phyloP scores from a whole-genome alignment of 2,797 vertebrate genomes.

The Pelochelys cantorii region DNA sequence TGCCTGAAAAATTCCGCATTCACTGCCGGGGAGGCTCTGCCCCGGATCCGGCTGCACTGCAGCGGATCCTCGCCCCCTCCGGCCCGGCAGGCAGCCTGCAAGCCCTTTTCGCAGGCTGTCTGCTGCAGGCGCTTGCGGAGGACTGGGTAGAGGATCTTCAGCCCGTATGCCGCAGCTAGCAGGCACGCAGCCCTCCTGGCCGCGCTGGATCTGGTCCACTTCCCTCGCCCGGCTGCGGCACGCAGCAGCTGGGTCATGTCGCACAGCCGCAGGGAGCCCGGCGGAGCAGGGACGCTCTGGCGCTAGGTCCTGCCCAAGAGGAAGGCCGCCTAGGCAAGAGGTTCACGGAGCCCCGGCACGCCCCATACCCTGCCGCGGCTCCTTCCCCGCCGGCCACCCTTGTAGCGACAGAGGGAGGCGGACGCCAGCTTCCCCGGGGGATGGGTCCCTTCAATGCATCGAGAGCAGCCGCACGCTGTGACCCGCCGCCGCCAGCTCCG shows the following conservation, averaged over 20 bases:
- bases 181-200: slow-evolving; percentile 89
- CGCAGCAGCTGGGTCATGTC: slow-evolving; percentile 88
- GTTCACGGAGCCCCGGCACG: slow-evolving; percentile 16
- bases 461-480: slow-evolving; percentile 4
- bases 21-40: slow-evolving; percentile 84
- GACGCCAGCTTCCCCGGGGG: background rate
- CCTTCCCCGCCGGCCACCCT: slow-evolving; percentile 26
- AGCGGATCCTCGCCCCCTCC: slow-evolving; percentile 69
- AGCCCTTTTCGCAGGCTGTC: slow-evolving; percentile 27
- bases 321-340: background rate
- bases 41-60: slow-evolving; percentile 39
- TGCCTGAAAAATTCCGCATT: slow-evolving; percentile 91
- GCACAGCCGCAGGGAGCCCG: background rate
- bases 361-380: slow-evolving; percentile 36
- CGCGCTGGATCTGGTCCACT: slow-evolving; percentile 86
- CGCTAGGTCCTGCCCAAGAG: background rate
- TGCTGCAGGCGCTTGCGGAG: slow-evolving; percentile 79
- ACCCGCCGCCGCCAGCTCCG: slow-evolving; percentile 35
- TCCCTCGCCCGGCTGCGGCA: slow-evolving; percentile 85
- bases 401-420: slow-evolving; percentile 10
- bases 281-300: background rate
- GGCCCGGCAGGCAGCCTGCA: slow-evolving; percentile 7
- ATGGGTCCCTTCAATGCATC: slow-evolving; percentile 11
- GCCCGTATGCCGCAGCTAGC: slow-evolving; percentile 89
- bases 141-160: slow-evolving; percentile 88